Base-by-base conservation (phyloP, 2,113 vertebrate genomes). In the Nanorana parkeri region DNA sequence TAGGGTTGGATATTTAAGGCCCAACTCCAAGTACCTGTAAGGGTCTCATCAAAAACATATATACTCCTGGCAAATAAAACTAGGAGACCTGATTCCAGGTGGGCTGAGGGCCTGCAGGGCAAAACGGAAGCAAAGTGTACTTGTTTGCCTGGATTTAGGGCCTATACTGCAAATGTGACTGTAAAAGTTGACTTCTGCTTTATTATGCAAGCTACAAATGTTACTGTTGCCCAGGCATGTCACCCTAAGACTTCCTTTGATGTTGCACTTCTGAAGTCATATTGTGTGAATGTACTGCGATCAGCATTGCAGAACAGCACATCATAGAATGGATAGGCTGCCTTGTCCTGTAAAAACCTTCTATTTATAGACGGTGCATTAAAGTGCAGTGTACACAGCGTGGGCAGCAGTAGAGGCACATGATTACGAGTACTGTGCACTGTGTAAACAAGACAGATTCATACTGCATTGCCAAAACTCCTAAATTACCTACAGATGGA, bases 381-480 rank as follows among this genome's bases (percentile, higher is more conserved):
- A 32, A 19, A 36, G 60, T 65, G 51, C 47, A 74, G 61, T 72
- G 55, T 74, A 66, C 26, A 66, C 47, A 65, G 80, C 28, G 69
- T 81, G 80, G 80, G 80, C 69, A 52, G 80, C 80, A 81, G 68
- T 19, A 28, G 56, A 41, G 58, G 58, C 20, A 55, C 58, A 72
- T 69, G 63, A 65, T 81, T 81, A 55, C 23, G 15, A 66, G 80
- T 47, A 73, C 55, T 41, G 54, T 80, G 66, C 47, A 80, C 29
- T 36, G 51, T 56, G 47, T 56, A 65, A 52, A 23, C 58, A 6
- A 63, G 24, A 68, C 16, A 26, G 68, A 56, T 73, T 73, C 47
- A 64, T 61, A 36, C 58, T 54, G n/a, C 36, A 10, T 41, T 65
- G 68, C 56, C 68, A 72, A 64, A 81, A 51, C 21, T 65, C 63